Evolutionary conservation across 2,888 invertebrate species (phyloP), one percentile per base, ranked within the genome.

Genomic region (Tricholauxania praeusta): DNA sequence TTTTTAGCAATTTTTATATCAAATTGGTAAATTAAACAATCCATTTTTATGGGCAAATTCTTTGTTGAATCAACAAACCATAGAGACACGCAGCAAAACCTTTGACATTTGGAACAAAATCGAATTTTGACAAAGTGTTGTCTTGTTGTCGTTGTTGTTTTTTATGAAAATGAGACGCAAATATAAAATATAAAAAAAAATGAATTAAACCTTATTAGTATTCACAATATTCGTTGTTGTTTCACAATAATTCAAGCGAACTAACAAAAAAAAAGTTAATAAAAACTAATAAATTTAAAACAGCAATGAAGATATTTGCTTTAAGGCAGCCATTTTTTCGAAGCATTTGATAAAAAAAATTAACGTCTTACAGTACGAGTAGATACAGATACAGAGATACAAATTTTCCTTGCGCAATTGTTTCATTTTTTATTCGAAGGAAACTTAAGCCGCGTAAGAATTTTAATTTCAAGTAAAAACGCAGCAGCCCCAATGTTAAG

Each of bases 121-220:
- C 49, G 51, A 64, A 62, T 12, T 62, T 39, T 3, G 3, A 59
- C 2, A 28, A 28, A 28, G 3, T 28, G 4, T 28, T 3, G 28
- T 3, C 4, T 28, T 28, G 28, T 28, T 28, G 28, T 28, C 4
- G 28, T 28, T 72, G 72, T 53, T 64, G 64, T 72, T 72, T 72
- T 52, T 28, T 53, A 47, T 47, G 4, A 28, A 57, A 12, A 12
- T 57, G 19, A 22, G 19, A 28, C 57, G 22, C 7, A 57, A 17
- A 22, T 57, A 22, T 1, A n/a, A 48, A 49, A 62, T n/a, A 55
- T 63, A n/a, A 72, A 67, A n/a, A 48, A 49, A 62, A 10, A 55
- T 63, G 22, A 72, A 67, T 39, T 32, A 52, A 57, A 48, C 52
- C 22, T 69, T 64, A 68, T 72, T 72, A 72, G 64, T 48, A 68